Base-by-base conservation (phyloP, 2,113 vertebrate genomes). In the Columba janthina region DNA sequence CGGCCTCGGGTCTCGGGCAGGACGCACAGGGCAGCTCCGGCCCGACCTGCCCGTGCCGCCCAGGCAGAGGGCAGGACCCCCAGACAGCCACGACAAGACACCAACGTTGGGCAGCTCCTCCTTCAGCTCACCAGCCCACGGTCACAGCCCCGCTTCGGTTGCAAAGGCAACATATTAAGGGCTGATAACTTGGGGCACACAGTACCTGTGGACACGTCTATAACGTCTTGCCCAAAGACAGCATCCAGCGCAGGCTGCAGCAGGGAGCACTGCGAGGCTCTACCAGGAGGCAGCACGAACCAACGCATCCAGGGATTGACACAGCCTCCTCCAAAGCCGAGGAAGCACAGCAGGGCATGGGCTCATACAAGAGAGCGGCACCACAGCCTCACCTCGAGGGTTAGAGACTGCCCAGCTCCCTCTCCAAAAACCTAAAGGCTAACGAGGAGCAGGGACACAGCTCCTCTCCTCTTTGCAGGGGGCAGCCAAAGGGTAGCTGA, bases 41-140 rank as follows among this genome's bases (percentile, higher is more conserved):
- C 15, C n/a, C 1, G 0, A 34, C 12, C 44, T 36, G 66, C 22
- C 14, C 4, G 0, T 1, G 11, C 21, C 15, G 31, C 18, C 24
- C 46, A 36, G 25, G 51, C 58, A 36, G 34, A 24, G 3, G 34
- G 10, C 54, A 72, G 10, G 22, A 10, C 46, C 36, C 42, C 32
- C 26, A 19, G 20, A 26, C 6, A 36, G 50, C 28, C 48, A 60
- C 6, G 9, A 40, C 7, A 7, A 58, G 31, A 67, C 1, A 0
- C 3, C 3, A 31, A 66, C 24, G 28, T 28, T 36, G 29, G 28
- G 15, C 46, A 73, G 15, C 71, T 46, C 22, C 16, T 53, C 53
- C 62, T 46, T 19, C 66, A 67, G 44, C n/a, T 73, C 10, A 8
- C 5, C 69, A 64, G 76, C 36, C 21, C 71, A 18, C 1, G 44